Percentiles rank a stretch among this genome's conserved stretches.
Evolutionary conservation across 2,113 vertebrate species (phyloP).

Genomic region (Datnioides undecimradiatus): DNA sequence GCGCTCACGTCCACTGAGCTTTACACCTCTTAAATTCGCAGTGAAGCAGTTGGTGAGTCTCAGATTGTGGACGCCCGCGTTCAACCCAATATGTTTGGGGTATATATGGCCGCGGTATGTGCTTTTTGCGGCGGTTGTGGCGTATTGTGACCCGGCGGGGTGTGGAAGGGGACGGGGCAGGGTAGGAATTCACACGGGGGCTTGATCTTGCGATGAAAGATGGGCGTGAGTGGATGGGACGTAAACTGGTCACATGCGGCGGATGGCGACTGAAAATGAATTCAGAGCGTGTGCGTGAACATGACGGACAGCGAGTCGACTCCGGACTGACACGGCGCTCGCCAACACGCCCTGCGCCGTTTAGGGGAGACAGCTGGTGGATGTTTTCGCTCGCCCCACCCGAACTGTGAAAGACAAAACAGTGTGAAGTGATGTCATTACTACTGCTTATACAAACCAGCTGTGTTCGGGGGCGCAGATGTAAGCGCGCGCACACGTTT

Average conservation of each 20-base stretch:
- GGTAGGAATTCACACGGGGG: slow-evolving; percentile 42
- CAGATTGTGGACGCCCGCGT: slow-evolving; percentile 9
- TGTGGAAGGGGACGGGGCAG: slow-evolving; percentile 22
- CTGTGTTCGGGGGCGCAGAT: slow-evolving; percentile 68
- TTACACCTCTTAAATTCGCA: slow-evolving; percentile 45
- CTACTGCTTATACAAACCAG: slow-evolving; percentile 77
- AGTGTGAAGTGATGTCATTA: slow-evolving; percentile 78
- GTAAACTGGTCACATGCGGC: background rate
- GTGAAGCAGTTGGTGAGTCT: slow-evolving; percentile 17
- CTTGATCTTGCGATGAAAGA: slow-evolving; percentile 54
- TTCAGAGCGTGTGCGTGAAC: background rate
- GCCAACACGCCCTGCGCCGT: slow-evolving; percentile 12
- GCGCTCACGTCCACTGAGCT: slow-evolving; percentile 25
- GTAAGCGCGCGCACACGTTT: background rate
- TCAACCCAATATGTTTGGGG: slow-evolving; percentile 30
- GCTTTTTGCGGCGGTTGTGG: slow-evolving; percentile 17
- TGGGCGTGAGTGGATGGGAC: slow-evolving; percentile 21
- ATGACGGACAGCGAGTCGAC: slow-evolving; percentile 8
- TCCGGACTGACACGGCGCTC: background rate
- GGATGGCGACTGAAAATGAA: slow-evolving; percentile 5
- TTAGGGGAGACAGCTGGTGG: slow-evolving; percentile 64
- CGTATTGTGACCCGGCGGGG: slow-evolving; percentile 21
- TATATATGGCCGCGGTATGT: background rate
- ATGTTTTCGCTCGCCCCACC: slow-evolving; percentile 71
- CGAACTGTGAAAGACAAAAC: slow-evolving; percentile 66